Percentiles rank a stretch among this genome's conserved stretches.
phyloP scores from a whole-genome alignment of 2,888 invertebrate species.

The Folsomia candida region DNA sequence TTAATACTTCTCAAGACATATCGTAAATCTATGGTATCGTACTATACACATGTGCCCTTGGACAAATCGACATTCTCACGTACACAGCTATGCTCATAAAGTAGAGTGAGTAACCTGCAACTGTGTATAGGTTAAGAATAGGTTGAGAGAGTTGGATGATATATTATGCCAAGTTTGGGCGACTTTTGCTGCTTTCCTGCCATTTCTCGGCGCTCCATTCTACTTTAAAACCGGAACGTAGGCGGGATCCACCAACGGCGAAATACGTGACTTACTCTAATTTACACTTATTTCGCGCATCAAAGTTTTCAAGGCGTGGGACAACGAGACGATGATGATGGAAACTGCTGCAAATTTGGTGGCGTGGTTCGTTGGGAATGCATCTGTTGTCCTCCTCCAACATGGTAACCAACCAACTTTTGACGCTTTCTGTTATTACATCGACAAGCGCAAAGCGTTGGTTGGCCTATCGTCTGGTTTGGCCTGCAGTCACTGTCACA shows the following conservation, averaged over 20 bases:
- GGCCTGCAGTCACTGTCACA: not conserved
- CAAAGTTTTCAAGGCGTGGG: not conserved
- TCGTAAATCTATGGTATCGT: constrained; percentile 5
- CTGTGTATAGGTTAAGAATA: no score
- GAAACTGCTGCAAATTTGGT: not conserved
- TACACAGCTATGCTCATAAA: no score
- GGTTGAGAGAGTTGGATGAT: no score
- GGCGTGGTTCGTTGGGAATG: not conserved
- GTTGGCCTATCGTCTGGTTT: no score
- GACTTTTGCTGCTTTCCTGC: not conserved
- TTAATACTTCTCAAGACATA: not conserved
- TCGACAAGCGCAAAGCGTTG: no score
- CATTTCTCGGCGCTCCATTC: not conserved
- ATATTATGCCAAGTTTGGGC: no score
- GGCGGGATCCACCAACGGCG: not conserved
- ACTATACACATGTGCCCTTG: no score
- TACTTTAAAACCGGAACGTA: no score
- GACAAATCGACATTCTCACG: not conserved
- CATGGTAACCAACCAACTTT: no score
- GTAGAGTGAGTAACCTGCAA: no score
- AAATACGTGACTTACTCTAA: not conserved
- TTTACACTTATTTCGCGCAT: not conserved
- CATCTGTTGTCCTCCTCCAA: not conserved
- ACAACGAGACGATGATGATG: not conserved
- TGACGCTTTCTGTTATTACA: not conserved